Evolutionary conservation across 1,140 invertebrate genomes (phyloP).

Genomic region (Cephus cinctus): DNA sequence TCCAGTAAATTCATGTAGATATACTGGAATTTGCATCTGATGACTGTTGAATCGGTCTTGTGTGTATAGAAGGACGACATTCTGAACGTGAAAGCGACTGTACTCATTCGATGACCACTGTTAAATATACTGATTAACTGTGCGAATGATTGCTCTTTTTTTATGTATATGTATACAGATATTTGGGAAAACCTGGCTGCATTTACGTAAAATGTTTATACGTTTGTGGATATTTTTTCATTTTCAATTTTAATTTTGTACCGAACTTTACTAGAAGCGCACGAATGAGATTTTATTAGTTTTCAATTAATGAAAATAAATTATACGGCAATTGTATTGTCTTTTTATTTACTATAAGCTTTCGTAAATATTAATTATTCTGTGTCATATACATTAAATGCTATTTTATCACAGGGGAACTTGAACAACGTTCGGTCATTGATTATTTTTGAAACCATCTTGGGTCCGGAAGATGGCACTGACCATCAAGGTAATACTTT

Average conservation of each 20-base stretch:
- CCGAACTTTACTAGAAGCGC: background rate
- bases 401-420: background rate
- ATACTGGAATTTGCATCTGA: no score
- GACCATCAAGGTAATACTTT: conserved; percentile 6
- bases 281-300: no score
- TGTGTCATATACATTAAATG: background rate
- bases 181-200: no score
- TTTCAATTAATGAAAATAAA: background rate
- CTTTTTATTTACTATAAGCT: background rate
- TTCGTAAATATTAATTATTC: background rate
- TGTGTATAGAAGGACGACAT: no score
- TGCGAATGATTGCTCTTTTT: no score
- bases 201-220: background rate
- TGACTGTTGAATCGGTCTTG: no score
- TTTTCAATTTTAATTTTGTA: background rate
- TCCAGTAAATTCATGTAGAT: no score
- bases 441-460: background rate
- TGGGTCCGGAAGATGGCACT: conserved; percentile 1
- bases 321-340: background rate
- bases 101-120: no score
- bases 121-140: no score
- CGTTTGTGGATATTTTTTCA: background rate
- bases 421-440: background rate
- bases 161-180: no score
- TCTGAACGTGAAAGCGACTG: no score